A percentile compares a stretch with the other conserved stretches of the same genome.
phyloP scores from a whole-genome alignment of 2,113 vertebrate species.

The Apistogramma diplotaenia region DNA sequence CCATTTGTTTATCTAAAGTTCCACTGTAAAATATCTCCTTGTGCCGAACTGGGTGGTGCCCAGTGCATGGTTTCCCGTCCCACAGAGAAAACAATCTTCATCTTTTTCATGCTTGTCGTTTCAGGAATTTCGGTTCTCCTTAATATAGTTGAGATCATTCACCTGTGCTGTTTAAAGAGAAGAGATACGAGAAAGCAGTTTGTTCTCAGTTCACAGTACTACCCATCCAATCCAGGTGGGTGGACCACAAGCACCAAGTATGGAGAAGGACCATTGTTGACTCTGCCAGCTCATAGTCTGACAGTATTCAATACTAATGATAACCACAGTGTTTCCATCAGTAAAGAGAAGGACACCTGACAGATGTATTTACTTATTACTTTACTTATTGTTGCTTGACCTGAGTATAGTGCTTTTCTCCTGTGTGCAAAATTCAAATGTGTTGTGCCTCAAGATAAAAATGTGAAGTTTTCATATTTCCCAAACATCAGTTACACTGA shows the following conservation, averaged over 20 bases:
- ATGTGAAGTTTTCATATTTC: too few relatives aligned
- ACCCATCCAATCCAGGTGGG: not conserved
- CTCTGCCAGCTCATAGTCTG: not conserved
- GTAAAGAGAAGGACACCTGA: conserved; percentile 41
- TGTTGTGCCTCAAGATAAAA: too few relatives aligned
- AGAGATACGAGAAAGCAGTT: not conserved
- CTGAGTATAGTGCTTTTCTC: too few relatives aligned
- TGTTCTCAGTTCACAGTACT: not conserved
- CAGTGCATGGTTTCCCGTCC: conserved; percentile 90
- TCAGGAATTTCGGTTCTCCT: conserved; percentile 85
- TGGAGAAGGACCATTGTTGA: not conserved
- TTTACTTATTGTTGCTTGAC: not conserved
- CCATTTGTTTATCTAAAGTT: conserved; percentile 76
- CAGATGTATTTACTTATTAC: not conserved
- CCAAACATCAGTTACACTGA: too few relatives aligned
- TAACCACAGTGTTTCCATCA: not conserved
- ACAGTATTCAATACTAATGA: not conserved
- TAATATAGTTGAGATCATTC: conserved; percentile 84
- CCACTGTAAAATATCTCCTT: conserved; percentile 67
- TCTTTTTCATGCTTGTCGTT: conserved; percentile 88
- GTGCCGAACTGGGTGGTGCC: conserved; percentile 68
- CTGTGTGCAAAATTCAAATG: too few relatives aligned
- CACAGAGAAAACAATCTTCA: conserved; percentile 77
- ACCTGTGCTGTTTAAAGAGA: conserved; percentile 82
- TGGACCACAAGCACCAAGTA: not conserved